phyloP scores from a whole-genome alignment of 2,888 invertebrate species.

The Drosophila anceps region DNA sequence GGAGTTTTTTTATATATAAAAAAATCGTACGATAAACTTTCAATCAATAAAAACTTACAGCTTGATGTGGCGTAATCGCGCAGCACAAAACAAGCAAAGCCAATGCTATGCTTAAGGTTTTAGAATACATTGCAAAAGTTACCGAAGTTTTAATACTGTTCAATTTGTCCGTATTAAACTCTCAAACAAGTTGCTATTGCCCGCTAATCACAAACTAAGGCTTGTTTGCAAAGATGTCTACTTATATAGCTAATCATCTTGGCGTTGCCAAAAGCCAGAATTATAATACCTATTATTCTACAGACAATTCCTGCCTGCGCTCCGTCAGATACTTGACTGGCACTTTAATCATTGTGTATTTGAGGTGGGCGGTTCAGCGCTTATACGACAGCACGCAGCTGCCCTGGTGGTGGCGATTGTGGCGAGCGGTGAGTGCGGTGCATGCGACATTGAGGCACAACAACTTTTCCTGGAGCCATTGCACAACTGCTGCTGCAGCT shows the following conservation, averaged over 20 bases:
- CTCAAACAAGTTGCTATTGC: conserved; percentile 1
- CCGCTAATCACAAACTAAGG: conserved; percentile 41
- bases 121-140: conserved; percentile 36
- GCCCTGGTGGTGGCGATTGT: conserved; percentile 81
- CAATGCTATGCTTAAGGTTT: conserved; percentile 28
- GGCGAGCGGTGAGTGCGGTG: conserved; percentile 73
- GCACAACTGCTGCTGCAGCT: conserved; percentile 83
- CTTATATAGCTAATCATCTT: conserved; percentile 54
- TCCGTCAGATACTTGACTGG: conserved; percentile 85
- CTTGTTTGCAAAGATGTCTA: neutral
- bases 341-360: conserved; percentile 84
- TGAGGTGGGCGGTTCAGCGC: conserved; percentile 82
- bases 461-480: conserved; percentile 74
- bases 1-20: neutral
- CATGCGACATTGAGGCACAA: conserved; percentile 74
- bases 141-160: neutral
- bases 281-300: conserved; percentile 50
- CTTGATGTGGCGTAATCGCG: conserved; percentile 37
- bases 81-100: conserved; percentile 34
- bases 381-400: conserved; percentile 85
- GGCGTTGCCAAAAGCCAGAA: neutral
- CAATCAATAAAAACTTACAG: conserved; percentile 48
- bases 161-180: neutral
- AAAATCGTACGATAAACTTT: neutral
- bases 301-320: conserved; percentile 83